Conservation (phyloP, 2,797 vertebrate species). For the Denticeps clupeoides region DNA sequence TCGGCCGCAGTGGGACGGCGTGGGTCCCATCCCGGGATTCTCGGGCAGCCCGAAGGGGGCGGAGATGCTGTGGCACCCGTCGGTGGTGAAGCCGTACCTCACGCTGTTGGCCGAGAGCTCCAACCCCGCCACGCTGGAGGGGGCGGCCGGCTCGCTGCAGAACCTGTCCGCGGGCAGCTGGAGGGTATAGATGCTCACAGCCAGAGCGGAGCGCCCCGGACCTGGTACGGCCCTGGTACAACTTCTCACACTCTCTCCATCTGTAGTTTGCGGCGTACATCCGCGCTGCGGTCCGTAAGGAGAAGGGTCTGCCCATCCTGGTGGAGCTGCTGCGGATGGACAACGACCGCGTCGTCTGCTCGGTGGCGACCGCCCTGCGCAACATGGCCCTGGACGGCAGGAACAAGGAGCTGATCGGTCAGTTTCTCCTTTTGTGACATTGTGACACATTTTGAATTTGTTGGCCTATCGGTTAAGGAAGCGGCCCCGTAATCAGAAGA, state of each 20-base stretch:
- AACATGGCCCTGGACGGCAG: slow-evolving; percentile 92
- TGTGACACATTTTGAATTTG: too few relatives aligned
- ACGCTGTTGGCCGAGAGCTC: slow-evolving; percentile 94
- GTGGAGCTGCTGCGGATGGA: slow-evolving; percentile 96
- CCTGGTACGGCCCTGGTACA: too few relatives aligned
- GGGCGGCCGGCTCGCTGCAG: slow-evolving; percentile 88
- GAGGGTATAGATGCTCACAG: slow-evolving; percentile 74
- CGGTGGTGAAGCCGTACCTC: slow-evolving; percentile 92
- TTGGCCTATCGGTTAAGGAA: too few relatives aligned
- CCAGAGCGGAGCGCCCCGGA: too few relatives aligned
- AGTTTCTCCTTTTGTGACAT: too few relatives aligned
- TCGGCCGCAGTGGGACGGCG: slow-evolving; percentile 77
- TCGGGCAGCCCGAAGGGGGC: slow-evolving; percentile 84
- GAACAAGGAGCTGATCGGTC: slow-evolving; percentile 97
- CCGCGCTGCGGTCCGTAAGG: slow-evolving; percentile 87
- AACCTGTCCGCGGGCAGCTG: slow-evolving; percentile 95
- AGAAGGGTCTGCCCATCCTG: slow-evolving; percentile 95
- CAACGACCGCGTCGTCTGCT: slow-evolving; percentile 91
- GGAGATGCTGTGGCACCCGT: slow-evolving; percentile 94
- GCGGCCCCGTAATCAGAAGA: too few relatives aligned
- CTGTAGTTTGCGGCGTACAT: slow-evolving; percentile 88
- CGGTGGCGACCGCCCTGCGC: slow-evolving; percentile 85
- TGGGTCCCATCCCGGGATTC: slow-evolving; percentile 81
- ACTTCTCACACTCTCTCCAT: neutral
- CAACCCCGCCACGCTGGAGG: slow-evolving; percentile 92